These are phyloP conservation scores for Eupithecia dodoneata DNA, from an alignment of 2,888 invertebrate genomes.

Conservation along the genomic window DNA sequence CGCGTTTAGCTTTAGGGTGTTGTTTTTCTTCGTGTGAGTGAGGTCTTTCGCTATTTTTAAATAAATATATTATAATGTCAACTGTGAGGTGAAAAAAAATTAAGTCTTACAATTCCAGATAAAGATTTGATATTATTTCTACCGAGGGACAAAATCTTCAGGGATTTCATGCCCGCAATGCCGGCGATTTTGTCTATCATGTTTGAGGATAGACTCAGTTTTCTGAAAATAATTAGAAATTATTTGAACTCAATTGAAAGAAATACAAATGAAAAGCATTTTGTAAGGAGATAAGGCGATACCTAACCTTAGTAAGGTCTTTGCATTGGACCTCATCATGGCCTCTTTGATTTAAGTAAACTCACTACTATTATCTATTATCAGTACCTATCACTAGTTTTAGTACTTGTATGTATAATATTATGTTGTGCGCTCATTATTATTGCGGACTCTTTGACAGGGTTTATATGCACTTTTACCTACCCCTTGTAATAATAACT, in stretches of 20 bases:
- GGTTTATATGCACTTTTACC: too few relatives aligned
- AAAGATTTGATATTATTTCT: conserved; percentile 95
- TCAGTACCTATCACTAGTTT: too few relatives aligned
- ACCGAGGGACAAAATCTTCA: conserved; percentile 92
- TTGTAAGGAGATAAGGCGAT: not conserved
- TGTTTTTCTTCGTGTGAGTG: not conserved
- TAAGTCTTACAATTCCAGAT: conserved; percentile 87
- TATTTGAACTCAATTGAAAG: not conserved
- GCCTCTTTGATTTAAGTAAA: not conserved
- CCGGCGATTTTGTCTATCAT: conserved; percentile 97
- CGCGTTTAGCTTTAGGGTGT: too few relatives aligned
- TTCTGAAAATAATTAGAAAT: conserved; percentile 79
- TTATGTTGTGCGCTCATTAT: too few relatives aligned
- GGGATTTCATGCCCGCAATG: conserved; percentile 90
- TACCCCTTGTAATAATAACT: too few relatives aligned
- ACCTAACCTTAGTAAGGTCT: not conserved
- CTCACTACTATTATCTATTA: too few relatives aligned
- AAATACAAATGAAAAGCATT: not conserved
- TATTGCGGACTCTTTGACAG: too few relatives aligned
- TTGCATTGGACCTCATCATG: not conserved
- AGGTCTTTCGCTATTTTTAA: not conserved
- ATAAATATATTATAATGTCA: not conserved
- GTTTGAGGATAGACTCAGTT: conserved; percentile 95
- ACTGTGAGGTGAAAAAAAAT: not conserved
- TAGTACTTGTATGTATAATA: too few relatives aligned